Base-by-base conservation (phyloP, 2,888 invertebrate species). In the Syritta pipiens region DNA sequence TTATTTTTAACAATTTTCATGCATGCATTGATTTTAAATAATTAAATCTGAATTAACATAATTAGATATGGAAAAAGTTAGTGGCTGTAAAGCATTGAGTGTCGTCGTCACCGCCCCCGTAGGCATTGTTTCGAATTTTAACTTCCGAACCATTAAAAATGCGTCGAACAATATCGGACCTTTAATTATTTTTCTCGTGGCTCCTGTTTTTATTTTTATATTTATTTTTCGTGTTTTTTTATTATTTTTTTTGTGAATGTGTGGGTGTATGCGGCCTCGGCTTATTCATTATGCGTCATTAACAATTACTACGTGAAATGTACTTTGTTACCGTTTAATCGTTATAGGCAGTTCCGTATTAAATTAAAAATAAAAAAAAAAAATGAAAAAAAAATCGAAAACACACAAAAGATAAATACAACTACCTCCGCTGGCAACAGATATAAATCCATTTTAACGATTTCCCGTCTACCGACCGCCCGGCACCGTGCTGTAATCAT, bases 291-390 rank as follows among this genome's bases (percentile, higher is more conserved):
- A 81, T 81, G 81, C 81, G 62, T 81, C 81, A 77, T 76, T 77
- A 72, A 77, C 72, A 77, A 77, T 77, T 81, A 81, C 71, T 81
- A 44, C 40, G 59, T 32, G 55, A 72, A 77, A 67, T 49, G 67
- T 67, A 67, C 67, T 72, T 79, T 72, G 49, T 83, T 81, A 82
- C 82, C 81, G 76, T 84, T 85, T 85, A 85, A 85, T 90, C 90
- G 89, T 89, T 88, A 87, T 87, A 62, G 72, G 62, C 72, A 72
- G 60, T 62, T 49, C 55, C 44, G 79, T 67, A 79, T 79, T 79
- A 67, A 79, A 79, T 79, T 79, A 74, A 79, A n/a, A 79, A 79
- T 37, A 67, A 60, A 40, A 71, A 51, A 74, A 79, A 55, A 30
- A n/a, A 24, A 49, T 26, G 22, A 22, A 60, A 4, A 35, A 4